Percentiles rank a stretch among this genome's conserved stretches.
Conservation (phyloP, 2,113 vertebrate genomes). For the Bos taurus region ARS-UCD2.0 NC_037333.1:113811501-113812000, state of each 20-base stretch:
- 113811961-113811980: not conserved
- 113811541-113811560: not conserved
- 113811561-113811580: not conserved
- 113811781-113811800: not conserved
- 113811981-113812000: too few species aligned
- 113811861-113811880: not conserved
- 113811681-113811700: rapidly evolving
- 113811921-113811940: rapidly evolving
- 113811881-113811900: not conserved
- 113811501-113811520: too few species aligned
- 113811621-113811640: rapidly evolving
- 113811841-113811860: rapidly evolving
- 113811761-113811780: not conserved
- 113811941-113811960: not conserved
- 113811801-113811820: not conserved
- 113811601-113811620: not conserved
- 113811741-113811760: not conserved
- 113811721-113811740: not conserved
- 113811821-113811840: not conserved
- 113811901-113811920: rapidly evolving
- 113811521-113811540: not conserved
- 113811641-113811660: not conserved
- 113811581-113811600: too few species aligned
- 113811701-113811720: not conserved
- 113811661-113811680: not conserved